Evolutionary conservation across 2,888 invertebrate genomes (phyloP), one percentile per base, ranked within the genome.

Genomic region (Cheilosia urbana): DNA sequence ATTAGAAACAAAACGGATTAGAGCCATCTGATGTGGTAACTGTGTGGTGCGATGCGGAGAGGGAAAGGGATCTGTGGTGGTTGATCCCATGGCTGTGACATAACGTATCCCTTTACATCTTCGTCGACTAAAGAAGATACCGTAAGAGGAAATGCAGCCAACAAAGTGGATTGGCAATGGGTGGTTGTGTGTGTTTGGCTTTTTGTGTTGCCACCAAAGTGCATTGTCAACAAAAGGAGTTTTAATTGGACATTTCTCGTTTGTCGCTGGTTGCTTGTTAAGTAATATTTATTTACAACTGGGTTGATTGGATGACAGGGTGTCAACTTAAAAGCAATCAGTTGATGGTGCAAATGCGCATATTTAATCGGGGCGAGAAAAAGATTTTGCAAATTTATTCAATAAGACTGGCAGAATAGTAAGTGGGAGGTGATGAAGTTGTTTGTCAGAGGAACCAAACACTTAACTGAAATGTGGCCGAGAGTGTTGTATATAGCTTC

Each of bases 1-100:
- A 80, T 80, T 80, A 80, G 78, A 69, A 78, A 63, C 69, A 78
- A 80, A 80, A 80, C 47, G 73, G 72, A 80, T 72, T 73, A 80
- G 72, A 73, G 73, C 45, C 79, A 66, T 73, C 51, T 66, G 66
- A 66, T 72, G 72, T 53, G 72, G 73, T 65, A 17, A 72, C 13
- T 60, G 51, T n/a, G 42, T n/a, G 65, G 63, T 7, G 1, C n/a
- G 37, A 21, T 30, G 42, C 30, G 71, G 27, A 42, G 24, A n/a
- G 17, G 49, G 47, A 11, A 30, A 34, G 40, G 55, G 62, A 57
- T 62, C 47, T 47, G 49, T 55, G 57, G 27, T 42, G 21, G 75
- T 81, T 69, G 65, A 76, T 82, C 65, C 76, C 40, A 21, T 76
- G 47, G 65, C 47, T 65, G 45, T 55, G 63, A 77, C 77, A 68